Evolutionary conservation across 2,113 vertebrate genomes (phyloP).

Genomic region (Panurus biarmicus): DNA sequence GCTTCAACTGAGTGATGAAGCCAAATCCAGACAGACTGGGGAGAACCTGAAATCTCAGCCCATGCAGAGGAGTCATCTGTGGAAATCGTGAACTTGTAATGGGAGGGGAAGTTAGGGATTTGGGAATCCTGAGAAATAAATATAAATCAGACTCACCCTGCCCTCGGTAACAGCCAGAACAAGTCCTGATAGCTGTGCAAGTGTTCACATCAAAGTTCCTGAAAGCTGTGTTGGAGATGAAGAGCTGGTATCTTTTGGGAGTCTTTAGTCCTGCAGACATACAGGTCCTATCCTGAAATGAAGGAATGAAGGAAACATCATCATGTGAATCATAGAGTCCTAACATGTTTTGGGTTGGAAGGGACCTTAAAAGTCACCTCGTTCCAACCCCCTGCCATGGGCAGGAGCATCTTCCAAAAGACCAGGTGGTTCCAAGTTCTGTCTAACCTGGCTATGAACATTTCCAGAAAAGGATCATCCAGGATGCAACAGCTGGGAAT

Average conservation of each 20-base stretch:
- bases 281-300: conserved; percentile 39
- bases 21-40: background rate
- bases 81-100: background rate
- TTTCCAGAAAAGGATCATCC: background rate
- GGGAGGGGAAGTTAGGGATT: background rate
- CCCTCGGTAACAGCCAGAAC: conserved; percentile 68
- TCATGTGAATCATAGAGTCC: background rate
- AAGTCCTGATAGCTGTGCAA: conserved; percentile 67
- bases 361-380: background rate
- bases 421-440: background rate
- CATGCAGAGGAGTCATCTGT: background rate
- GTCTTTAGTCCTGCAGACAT: conserved; percentile 70
- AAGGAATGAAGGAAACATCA: background rate
- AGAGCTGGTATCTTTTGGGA: conserved; percentile 59
- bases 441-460: too few relatives aligned
- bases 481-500: background rate
- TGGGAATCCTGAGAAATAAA: background rate
- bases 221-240: conserved; percentile 65
- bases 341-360: background rate
- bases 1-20: background rate
- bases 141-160: conserved; percentile 59
- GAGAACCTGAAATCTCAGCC: background rate
- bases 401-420: background rate
- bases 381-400: background rate
- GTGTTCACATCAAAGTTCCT: conserved; percentile 62